phyloP scores from a whole-genome alignment of 2,888 invertebrate genomes.

The Diloba caeruleocephala region DNA sequence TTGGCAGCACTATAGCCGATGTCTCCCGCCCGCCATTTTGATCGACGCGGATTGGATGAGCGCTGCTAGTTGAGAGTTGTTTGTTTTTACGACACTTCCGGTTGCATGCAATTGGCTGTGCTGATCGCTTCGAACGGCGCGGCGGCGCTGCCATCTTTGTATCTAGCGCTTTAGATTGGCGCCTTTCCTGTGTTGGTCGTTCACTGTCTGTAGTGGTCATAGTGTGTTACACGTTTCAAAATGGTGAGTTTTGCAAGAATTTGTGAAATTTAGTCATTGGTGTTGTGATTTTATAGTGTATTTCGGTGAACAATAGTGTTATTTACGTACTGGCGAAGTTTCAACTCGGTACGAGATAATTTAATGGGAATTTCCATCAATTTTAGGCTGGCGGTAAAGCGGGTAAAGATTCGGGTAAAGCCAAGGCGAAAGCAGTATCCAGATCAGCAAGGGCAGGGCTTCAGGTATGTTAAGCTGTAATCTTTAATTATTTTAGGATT shows the following conservation, averaged over 20 bases:
- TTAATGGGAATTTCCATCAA: constrained; percentile 87
- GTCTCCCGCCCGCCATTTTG: constrained; percentile 69
- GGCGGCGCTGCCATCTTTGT: constrained; percentile 83
- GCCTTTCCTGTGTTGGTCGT: constrained; percentile 87
- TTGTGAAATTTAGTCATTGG: constrained; percentile 72
- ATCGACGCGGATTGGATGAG: constrained; percentile 66
- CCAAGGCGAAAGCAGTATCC: constrained; percentile 99
- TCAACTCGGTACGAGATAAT: constrained; percentile 86
- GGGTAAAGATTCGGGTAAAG: constrained; percentile 99
- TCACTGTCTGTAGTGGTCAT: constrained; percentile 82
- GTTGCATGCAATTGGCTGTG: constrained; percentile 66
- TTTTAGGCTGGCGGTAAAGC: constrained; percentile 99
- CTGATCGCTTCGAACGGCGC: constrained; percentile 60
- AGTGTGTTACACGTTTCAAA: constrained; percentile 88
- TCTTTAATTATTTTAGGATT: constrained; percentile 78
- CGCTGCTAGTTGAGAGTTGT: constrained; percentile 43
- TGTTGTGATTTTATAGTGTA: constrained; percentile 71
- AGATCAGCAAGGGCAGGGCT: constrained; percentile 99
- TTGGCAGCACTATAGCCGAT: constrained; percentile 76
- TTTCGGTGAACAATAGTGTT: constrained; percentile 74
- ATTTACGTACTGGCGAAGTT: constrained; percentile 88
- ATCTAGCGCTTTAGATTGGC: constrained; percentile 86
- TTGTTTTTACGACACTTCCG: constrained; percentile 74
- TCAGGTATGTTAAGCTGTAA: constrained; percentile 91
- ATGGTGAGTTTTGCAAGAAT: constrained; percentile 89